Base-by-base conservation (phyloP, 1,140 invertebrate species). In the Cyclargus thomasi region DNA sequence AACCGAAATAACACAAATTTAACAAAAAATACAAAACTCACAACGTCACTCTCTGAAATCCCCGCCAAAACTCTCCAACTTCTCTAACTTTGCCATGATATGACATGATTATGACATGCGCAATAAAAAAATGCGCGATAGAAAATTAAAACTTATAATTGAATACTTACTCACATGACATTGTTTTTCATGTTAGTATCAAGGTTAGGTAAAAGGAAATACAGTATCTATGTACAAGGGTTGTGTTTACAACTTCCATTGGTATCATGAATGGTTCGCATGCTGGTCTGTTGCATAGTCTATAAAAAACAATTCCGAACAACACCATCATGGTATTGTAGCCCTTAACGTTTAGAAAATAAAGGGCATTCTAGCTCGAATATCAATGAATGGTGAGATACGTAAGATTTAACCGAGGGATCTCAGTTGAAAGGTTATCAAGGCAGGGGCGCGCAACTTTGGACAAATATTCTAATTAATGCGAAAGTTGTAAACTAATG, bases 381-480 rank as follows among this genome's bases (percentile, higher is more conserved):
- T 29, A 29, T 8, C 5, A 29, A 29, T 5, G 39, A 47, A 47
- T 47, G 1, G 39, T 47, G 39, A 47, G 39, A 47, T 47, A 47
- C 17, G 55, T 11, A 18, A 59, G 55, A 59, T 59, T 59, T 59
- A 59, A 11, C 55, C 20, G 55, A 47, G 55, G 18, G 53, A 55
- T 59, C 4, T 47, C 39, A 21, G 55, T 59, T 20, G 20, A 59
- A 11, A 59, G 55, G 55, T 59, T 59, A 59, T 59, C 55, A 11
- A 8, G 55, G 17, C 55, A 59, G 55, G 55, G 55, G 55, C 20
- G 10, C 17, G 18, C 4, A 59, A 59, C 55, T 59, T 55, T 59
- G 55, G 10, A 21, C 55, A 20, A 59, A 59, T 21, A 20, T 59
- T 20, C 20, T 59, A 59, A 59, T 59, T 59, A 20, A 59, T 59